Conservation (phyloP, 2,797 vertebrate genomes). For the Clarias fuscus region DNA sequence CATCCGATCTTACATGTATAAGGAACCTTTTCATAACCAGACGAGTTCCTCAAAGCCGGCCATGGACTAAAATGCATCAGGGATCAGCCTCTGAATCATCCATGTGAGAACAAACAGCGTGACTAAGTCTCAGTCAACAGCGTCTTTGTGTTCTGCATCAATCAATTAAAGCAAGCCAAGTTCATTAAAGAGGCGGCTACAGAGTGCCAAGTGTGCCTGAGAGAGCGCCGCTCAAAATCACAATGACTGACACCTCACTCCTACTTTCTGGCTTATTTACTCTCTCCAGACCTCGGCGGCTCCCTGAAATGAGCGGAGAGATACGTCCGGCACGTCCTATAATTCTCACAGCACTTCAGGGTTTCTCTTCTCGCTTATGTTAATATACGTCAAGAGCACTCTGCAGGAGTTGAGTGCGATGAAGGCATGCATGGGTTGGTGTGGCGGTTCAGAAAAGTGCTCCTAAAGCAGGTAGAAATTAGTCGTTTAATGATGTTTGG, state of each 20-base stretch:
- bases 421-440: slow-evolving; percentile 16
- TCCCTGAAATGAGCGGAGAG: not conserved
- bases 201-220: slow-evolving; percentile 11
- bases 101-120: slow-evolving; percentile 37
- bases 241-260: slow-evolving; percentile 20
- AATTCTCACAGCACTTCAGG: slow-evolving; percentile 1
- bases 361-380: not conserved
- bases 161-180: slow-evolving; percentile 50
- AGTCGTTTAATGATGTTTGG: not conserved
- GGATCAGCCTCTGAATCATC: slow-evolving; percentile 42
- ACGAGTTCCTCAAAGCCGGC: not conserved
- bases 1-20: not conserved
- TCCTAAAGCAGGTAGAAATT: not conserved
- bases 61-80: slow-evolving; percentile 6
- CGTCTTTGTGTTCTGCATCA: slow-evolving; percentile 44
- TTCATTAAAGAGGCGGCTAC: slow-evolving; percentile 32
- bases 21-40: slow-evolving; percentile 3
- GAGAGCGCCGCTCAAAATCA: slow-evolving; percentile 22
- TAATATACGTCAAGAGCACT: slow-evolving; percentile 5
- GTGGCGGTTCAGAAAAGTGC: not conserved
- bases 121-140: slow-evolving; percentile 50
- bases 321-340: slow-evolving; percentile 1
- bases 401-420: not conserved
- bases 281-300: slow-evolving; percentile 9
- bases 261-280: slow-evolving; percentile 14